Evolutionary conservation across 2,888 invertebrate genomes (phyloP), one percentile per base, ranked within the genome.

Genomic region (Psylliodes chrysocephalus): DNA sequence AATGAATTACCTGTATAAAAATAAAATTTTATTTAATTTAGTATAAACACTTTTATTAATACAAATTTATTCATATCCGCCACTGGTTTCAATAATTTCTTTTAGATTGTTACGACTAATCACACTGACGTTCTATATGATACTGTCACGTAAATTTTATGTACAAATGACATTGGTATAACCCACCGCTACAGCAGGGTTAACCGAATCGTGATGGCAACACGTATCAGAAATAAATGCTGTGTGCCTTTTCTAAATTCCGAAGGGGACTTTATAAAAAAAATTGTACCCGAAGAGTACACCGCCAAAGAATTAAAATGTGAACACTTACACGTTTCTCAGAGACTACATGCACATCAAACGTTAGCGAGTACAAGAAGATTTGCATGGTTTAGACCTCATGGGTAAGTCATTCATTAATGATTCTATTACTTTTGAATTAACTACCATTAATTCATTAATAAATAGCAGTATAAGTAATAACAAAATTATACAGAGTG

Each of bases 301-400:
- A 12, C 14, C 7, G 69, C 75, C 10, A 75, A 71, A n/a, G 76
- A 74, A 18, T 70, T 71, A 6, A 85, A 85, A 84, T 77, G 77
- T 53, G 74, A 75, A 3, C 71, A 71, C 3, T 69, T 84, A 54
- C 74, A 75, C 19, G 82, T 85, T 0, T 81, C 79, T 62, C 81
- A 86, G 62, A 81, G 86, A 3, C 75, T 86, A 49, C 84, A 79
- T 70, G 82, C 83, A 60, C 86, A 86, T 68, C 86, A 87, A 69
- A 87, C 87, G 0, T 79, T 87, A 66, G 83, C 84, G 64, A 86
- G 86, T 28, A 83, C 84, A 4, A 82, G 86, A 25, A 80, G 83
- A 68, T 83, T 79, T 73, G 82, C 82, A 33, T 78, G 82, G 44
- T 86, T 83, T 69, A 74, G 77, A 70, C 77, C 78, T n/a, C 75